phyloP scores from a whole-genome alignment of 2,888 invertebrate species.

The Physocephala rufipes region DNA sequence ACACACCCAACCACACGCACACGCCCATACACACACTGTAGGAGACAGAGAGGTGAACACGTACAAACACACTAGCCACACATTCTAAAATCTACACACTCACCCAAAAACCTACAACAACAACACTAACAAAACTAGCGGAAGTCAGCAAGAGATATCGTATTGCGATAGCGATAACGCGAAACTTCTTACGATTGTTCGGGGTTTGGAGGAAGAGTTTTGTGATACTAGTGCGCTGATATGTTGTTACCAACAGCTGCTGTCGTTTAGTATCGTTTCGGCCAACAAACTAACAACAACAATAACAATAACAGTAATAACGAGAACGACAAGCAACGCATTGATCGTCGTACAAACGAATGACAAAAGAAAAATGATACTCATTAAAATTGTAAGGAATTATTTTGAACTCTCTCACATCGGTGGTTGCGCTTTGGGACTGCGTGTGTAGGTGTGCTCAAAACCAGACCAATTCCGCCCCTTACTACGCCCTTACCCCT shows the following conservation, averaged over 20 bases:
- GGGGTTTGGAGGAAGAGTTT: not conserved
- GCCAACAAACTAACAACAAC: not conserved
- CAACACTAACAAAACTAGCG: not conserved
- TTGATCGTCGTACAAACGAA: not conserved
- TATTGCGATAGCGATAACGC: not conserved
- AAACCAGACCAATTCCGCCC: not conserved
- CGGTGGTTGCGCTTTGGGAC: not conserved
- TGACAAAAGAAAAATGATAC: conserved; percentile 33
- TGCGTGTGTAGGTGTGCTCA: not conserved
- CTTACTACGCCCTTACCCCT: not conserved
- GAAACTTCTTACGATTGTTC: conserved; percentile 12
- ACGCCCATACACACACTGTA: not conserved
- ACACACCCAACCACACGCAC: not conserved
- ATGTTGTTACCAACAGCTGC: no score
- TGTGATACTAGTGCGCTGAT: not conserved
- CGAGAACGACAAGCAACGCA: not conserved
- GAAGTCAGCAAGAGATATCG: no score
- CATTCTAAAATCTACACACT: no score
- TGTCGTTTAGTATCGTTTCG: not conserved
- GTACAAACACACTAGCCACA: not conserved
- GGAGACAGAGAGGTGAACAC: not conserved
- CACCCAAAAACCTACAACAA: not conserved
- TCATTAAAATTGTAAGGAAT: conserved; percentile 28
- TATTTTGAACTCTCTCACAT: not conserved
- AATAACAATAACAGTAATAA: not conserved